Evolutionary conservation across 1,140 invertebrate species (phyloP).

Genomic region (Hyles euphorbiae): DNA sequence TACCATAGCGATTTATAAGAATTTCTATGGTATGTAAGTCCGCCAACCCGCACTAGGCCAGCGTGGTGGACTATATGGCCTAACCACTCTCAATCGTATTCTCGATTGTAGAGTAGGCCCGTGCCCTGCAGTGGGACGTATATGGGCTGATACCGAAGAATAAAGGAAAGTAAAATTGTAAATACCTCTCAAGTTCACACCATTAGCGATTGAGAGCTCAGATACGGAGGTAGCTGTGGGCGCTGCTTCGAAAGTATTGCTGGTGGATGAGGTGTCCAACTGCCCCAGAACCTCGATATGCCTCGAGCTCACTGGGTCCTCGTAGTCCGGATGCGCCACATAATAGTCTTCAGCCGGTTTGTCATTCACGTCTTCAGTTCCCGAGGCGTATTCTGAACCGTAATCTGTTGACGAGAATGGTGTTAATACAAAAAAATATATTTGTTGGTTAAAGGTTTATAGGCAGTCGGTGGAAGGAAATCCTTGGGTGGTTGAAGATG

Average conservation of each 20-base stretch:
- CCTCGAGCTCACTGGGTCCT: constrained; percentile 34
- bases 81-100: no score
- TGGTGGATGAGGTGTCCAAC: constrained; percentile 27
- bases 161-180: not conserved
- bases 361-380: constrained; percentile 20
- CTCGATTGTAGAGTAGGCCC: no score
- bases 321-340: constrained; percentile 29
- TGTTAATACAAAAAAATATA: no score
- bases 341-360: constrained; percentile 37
- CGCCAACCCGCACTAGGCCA: no score
- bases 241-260: constrained; percentile 34
- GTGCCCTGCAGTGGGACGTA: no score
- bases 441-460: no score
- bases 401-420: constrained; percentile 33
- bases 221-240: constrained; percentile 47
- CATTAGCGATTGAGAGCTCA: constrained; percentile 55
- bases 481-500: no score
- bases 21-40: no score
- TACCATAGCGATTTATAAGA: no score
- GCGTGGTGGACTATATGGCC: no score
- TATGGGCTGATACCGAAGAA: no score
- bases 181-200: constrained; percentile 63
- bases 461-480: no score
- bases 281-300: constrained; percentile 31
- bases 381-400: constrained; percentile 39